A percentile compares a stretch with the other conserved stretches of the same genome.
These are phyloP conservation scores for Carassius auratus DNA, from an alignment of 2,113 vertebrate genomes.

Conservation along the genomic window DNA sequence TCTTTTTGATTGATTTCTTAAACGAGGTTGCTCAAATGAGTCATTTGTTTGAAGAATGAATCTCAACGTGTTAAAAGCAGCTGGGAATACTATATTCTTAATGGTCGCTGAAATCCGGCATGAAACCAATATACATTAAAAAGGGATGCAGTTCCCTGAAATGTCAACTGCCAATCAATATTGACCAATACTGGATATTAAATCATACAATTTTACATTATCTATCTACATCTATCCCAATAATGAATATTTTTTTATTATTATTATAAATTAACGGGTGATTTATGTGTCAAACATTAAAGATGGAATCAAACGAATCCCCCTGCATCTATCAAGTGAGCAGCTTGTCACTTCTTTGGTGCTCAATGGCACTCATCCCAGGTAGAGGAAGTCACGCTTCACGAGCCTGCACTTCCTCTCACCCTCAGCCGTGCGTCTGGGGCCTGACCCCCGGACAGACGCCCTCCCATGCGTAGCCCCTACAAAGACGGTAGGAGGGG, in stretches of 20 bases:
- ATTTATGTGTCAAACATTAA: constrained; percentile 5
- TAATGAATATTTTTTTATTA: background rate
- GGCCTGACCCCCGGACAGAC: constrained; percentile 10
- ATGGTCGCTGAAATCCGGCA: background rate
- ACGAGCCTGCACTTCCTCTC: constrained; percentile 58
- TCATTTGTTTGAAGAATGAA: too few species aligned
- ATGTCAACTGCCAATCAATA: background rate
- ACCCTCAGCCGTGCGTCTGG: constrained; percentile 44
- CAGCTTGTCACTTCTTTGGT: constrained; percentile 12
- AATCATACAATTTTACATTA: background rate
- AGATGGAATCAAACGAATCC: constrained; percentile 15
- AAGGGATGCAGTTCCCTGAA: background rate
- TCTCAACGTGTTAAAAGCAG: background rate
- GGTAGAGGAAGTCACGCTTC: constrained; percentile 52
- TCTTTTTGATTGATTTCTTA: background rate
- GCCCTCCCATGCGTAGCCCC: constrained; percentile 11
- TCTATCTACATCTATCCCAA: background rate
- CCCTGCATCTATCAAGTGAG: background rate
- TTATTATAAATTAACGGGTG: background rate
- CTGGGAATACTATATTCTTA: background rate
- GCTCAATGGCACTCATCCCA: constrained; percentile 32
- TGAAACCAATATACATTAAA: background rate
- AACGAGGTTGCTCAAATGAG: background rate
- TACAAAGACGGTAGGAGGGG: constrained; percentile 17
- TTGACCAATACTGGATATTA: background rate